These are phyloP conservation scores for Pseudochaenichthys georgianus DNA, from an alignment of 2,797 vertebrate species.

Conservation along the genomic window DNA sequence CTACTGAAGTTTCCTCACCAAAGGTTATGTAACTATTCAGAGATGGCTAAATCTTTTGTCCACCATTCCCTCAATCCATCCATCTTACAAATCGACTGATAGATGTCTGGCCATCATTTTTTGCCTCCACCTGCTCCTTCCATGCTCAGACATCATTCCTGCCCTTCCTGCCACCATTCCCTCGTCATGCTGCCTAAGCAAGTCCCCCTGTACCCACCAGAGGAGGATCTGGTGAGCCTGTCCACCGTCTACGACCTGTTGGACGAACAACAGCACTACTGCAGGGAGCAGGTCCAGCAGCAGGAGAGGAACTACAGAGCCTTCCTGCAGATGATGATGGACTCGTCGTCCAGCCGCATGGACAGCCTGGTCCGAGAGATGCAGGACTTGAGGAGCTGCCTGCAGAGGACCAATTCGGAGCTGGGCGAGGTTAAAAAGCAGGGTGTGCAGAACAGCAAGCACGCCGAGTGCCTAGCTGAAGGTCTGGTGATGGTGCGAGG, in stretches of 20 bases:
- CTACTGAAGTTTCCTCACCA: not conserved
- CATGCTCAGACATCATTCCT: constrained; percentile 25
- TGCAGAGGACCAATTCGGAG: constrained; percentile 73
- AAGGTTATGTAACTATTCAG: constrained; percentile 28
- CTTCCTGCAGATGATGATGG: constrained; percentile 83
- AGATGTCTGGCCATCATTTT: constrained; percentile 62
- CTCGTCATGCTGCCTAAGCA: constrained; percentile 78
- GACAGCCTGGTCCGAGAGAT: constrained; percentile 81
- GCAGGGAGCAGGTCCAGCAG: constrained; percentile 80
- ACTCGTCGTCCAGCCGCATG: constrained; percentile 75
- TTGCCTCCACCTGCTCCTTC: constrained; percentile 41
- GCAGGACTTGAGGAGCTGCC: constrained; percentile 77
- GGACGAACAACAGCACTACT: constrained; percentile 83
- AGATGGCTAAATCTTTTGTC: constrained; percentile 17
- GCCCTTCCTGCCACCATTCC: constrained; percentile 43
- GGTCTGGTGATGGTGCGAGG: constrained; percentile 75
- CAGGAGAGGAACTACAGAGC: constrained; percentile 82
- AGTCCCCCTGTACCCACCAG: constrained; percentile 56
- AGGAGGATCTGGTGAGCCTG: constrained; percentile 74
- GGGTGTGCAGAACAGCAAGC: constrained; percentile 67
- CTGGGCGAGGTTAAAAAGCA: constrained; percentile 76
- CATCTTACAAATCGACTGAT: constrained; percentile 17
- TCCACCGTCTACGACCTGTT: constrained; percentile 82
- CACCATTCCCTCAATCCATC: not conserved
- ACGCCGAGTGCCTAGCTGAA: constrained; percentile 75